Evolutionary conservation across 2,888 invertebrate genomes (phyloP).

Genomic region (Brachypalpus laphriformis): DNA sequence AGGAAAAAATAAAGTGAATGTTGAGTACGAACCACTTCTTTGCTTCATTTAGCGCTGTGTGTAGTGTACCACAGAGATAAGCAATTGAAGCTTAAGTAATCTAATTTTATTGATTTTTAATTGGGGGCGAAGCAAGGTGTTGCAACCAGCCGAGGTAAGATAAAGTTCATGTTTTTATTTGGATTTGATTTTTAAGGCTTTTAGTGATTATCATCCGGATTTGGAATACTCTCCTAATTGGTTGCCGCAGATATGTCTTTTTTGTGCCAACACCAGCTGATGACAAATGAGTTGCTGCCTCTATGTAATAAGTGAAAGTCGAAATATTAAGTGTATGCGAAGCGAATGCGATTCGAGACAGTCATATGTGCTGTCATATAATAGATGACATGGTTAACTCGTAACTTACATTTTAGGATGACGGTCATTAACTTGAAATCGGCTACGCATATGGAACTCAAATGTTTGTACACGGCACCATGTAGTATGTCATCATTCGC

Average conservation of each 20-base stretch:
- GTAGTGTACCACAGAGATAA: conserved; percentile 14
- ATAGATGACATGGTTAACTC: conserved; percentile 20
- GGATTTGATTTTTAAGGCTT: not conserved
- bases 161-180: conserved; percentile 9
- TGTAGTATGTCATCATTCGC: not conserved
- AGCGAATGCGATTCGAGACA: conserved; percentile 11
- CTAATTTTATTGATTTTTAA: conserved; percentile 54
- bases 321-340: conserved; percentile 6
- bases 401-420: conserved; percentile 3
- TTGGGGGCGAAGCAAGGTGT: conserved; percentile 25
- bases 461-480: not conserved
- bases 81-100: conserved; percentile 32
- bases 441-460: not conserved
- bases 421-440: not conserved
- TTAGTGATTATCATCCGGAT: conserved; percentile 14
- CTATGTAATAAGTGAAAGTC: conserved; percentile 35
- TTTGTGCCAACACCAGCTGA: not conserved
- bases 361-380: conserved; percentile 16
- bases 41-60: not conserved
- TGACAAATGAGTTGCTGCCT: conserved; percentile 10
- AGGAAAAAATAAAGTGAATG: conserved; percentile 6
- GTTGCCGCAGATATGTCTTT: not conserved
- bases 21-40: conserved; percentile 25
- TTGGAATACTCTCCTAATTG: conserved; percentile 20
- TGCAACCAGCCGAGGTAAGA: conserved; percentile 6